Percentiles rank a stretch among this genome's conserved stretches.
These are phyloP conservation scores for Corythoichthys haematopterus DNA, from an alignment of 2,113 vertebrate genomes.

Conservation along the genomic window DNA sequence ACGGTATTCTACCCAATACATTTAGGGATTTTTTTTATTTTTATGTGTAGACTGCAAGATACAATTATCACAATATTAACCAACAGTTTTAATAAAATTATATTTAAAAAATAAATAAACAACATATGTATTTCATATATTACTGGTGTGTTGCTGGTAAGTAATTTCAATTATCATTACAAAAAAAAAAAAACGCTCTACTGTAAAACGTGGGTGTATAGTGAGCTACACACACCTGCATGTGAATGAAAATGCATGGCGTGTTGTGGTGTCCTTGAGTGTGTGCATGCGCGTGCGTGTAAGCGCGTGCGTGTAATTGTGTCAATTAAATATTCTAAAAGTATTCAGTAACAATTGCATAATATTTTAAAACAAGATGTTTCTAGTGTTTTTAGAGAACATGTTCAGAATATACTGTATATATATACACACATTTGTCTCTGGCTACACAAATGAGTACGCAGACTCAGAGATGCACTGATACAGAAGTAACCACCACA, in stretches of 20 bases:
- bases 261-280: slow-evolving; percentile 8
- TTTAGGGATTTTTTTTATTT: neutral
- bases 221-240: slow-evolving; percentile 21
- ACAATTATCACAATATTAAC: neutral
- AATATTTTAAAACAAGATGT: neutral
- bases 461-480: slow-evolving; percentile 7
- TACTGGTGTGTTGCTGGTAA: neutral
- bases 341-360: neutral
- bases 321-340: slow-evolving; percentile 8
- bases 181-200: neutral
- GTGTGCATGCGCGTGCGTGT: slow-evolving; percentile 8
- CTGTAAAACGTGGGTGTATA: slow-evolving; percentile 13
- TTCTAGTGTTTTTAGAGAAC: neutral
- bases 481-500: neutral
- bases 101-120: neutral
- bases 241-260: neutral
- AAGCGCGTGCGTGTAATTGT: slow-evolving; percentile 10
- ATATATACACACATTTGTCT: neutral
- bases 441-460: neutral
- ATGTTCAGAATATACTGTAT: neutral
- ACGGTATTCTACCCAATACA: neutral
- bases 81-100: neutral
- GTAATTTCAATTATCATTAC: neutral
- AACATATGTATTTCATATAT: neutral
- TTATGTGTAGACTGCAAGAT: neutral